phyloP scores from a whole-genome alignment of 2,113 vertebrate species.

The Balaeniceps rex region DNA sequence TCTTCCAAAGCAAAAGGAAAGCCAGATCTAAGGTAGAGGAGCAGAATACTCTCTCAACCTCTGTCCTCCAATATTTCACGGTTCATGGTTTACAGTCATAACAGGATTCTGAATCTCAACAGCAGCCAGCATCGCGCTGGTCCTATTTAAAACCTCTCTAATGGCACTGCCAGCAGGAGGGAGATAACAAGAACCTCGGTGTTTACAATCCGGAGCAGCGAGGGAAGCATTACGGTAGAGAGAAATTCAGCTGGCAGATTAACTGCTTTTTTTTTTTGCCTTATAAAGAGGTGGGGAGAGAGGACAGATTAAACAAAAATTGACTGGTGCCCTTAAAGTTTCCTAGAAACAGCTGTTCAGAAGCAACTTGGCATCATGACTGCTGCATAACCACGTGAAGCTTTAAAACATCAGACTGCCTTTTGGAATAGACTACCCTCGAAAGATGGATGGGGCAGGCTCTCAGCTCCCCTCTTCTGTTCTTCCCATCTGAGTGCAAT shows the following conservation, averaged over 20 bases:
- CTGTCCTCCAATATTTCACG: slow-evolving; percentile 7
- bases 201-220: not conserved
- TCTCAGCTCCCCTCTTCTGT: not conserved
- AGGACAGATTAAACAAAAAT: not conserved
- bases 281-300: not conserved
- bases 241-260: not conserved
- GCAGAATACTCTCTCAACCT: not conserved
- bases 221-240: not conserved
- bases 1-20: slow-evolving; percentile 23
- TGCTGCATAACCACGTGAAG: not conserved
- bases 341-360: not conserved
- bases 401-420: not conserved
- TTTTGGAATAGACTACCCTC: not conserved
- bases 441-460: not conserved
- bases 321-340: not conserved
- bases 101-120: not conserved
- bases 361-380: not conserved
- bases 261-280: not conserved
- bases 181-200: not conserved
- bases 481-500: not conserved
- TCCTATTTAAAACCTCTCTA: slow-evolving; percentile 6
- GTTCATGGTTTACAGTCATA: slow-evolving; percentile 27
- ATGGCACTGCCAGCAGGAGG: slow-evolving; percentile 12
- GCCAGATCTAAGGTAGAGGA: not conserved
- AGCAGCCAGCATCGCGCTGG: not conserved